Evolutionary conservation across 1,140 invertebrate species (phyloP), one percentile per base, ranked within the genome.

Genomic region (Drosophila repletoides): DNA sequence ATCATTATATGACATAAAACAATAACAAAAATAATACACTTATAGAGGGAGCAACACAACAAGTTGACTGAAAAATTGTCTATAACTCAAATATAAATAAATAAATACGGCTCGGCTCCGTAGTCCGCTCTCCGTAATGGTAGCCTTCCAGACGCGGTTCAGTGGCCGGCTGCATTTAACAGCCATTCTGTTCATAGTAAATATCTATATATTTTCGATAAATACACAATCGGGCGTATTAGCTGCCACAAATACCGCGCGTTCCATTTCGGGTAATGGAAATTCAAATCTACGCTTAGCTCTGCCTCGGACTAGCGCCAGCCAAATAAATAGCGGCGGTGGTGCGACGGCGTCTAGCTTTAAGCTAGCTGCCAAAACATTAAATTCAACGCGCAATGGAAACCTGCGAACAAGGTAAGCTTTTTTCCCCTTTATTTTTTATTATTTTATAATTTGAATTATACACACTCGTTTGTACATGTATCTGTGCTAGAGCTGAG

Each of bases 341-440:
- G 41, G 36, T 49, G n/a, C n/a, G 31, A 17, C 56, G 95, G 94
- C 55, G 92, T 93, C 93, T 91, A 77, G 53, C 63, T 56, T 84
- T 22, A 83, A 83, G 61, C 31, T 60, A 46, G 52, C 73, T 59
- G 38, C 70, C 22, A 77, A 83, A 64, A 60, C 79, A 34, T 55
- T 70, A 55, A 84, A 83, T 58, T 55, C 43, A 33, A 67, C 77
- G 4, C 76, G 68, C 46, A 74, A 77, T 70, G 65, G 60, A 59
- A 77, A 66, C 48, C 53, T 91, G 89, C 95, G 95, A n/a, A 92
- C 91, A 46, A 93, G 93, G 93, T 93, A 94, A 67, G 91, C 83
- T 15, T 92, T 3, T 79, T 70, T 76, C n/a, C n/a, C n/a, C n/a
- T 91, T 64, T 56, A 31, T 24, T 36, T 17, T 41, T 31, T 6